Evolutionary conservation across 2,888 invertebrate species (phyloP).

Genomic region (Toxonevra muliebris): DNA sequence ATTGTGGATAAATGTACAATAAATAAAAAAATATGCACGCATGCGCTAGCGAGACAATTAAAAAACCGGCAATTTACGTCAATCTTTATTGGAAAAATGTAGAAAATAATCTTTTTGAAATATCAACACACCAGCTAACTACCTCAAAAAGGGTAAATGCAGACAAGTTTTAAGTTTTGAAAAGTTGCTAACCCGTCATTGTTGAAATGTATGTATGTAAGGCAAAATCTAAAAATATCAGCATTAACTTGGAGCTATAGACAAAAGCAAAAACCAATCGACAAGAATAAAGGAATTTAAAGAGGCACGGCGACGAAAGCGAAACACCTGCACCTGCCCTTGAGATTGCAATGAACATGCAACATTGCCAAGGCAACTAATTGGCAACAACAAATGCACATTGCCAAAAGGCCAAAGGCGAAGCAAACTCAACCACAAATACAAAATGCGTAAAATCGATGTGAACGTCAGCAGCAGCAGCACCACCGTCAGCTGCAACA

Average conservation of each 20-base stretch:
- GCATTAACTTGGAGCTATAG: not conserved
- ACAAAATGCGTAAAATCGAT: constrained; percentile 17
- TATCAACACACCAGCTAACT: no score
- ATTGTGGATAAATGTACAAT: no score
- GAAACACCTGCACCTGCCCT: constrained; percentile 21
- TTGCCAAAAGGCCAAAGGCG: constrained; percentile 3
- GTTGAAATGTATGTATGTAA: no score
- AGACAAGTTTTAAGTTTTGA: no score
- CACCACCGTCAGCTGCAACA: constrained; percentile 9
- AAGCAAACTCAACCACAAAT: not conserved
- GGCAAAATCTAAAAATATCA: no score
- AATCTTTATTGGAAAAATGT: no score
- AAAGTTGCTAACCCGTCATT: no score
- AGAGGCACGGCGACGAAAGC: constrained; percentile 13
- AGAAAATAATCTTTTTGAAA: no score
- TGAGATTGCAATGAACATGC: constrained; percentile 22
- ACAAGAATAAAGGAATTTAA: constrained; percentile 9
- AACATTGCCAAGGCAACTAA: constrained; percentile 41
- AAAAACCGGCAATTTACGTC: no score
- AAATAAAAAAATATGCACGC: no score
- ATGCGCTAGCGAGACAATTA: no score
- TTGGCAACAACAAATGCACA: constrained; percentile 22
- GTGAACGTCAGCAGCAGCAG: constrained; percentile 15
- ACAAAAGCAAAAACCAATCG: not conserved
- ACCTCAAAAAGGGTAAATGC: no score